phyloP scores from a whole-genome alignment of 2,888 invertebrate species.

The Leucoma salicis region DNA sequence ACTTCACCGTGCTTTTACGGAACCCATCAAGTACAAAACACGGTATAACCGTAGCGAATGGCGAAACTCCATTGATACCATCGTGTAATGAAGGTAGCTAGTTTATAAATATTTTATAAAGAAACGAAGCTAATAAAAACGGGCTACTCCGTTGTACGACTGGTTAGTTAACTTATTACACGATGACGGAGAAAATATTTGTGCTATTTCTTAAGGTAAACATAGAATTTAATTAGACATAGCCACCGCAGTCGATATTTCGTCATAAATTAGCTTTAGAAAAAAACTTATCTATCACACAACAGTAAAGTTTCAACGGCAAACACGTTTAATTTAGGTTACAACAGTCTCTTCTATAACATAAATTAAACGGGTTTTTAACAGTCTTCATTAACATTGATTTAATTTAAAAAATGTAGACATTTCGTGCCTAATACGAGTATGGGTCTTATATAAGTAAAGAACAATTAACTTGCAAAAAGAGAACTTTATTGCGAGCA shows the following conservation, averaged over 20 bases:
- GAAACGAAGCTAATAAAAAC: conserved; percentile 4
- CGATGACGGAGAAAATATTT: neutral
- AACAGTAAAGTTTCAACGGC: too few species aligned
- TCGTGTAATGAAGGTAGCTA: neutral
- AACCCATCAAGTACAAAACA: conserved; percentile 26
- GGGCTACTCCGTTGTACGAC: neutral
- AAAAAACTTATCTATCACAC: too few species aligned
- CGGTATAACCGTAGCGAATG: conserved; percentile 14
- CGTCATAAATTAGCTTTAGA: neutral
- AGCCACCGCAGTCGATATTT: neutral
- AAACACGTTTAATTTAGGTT: too few species aligned
- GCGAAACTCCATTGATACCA: conserved; percentile 17
- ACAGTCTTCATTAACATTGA: too few species aligned
- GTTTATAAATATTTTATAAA: conserved; percentile 5
- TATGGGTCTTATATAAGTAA: too few species aligned
- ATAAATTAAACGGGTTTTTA: too few species aligned
- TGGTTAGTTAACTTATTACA: conserved; percentile 2
- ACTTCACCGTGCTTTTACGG: conserved; percentile 16
- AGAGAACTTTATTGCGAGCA: too few species aligned
- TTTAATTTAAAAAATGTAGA: too few species aligned
- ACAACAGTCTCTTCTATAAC: too few species aligned
- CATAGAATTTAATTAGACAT: neutral
- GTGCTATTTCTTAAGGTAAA: neutral
- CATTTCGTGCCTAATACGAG: too few species aligned
- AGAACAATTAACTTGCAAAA: too few species aligned